Conservation (phyloP, 2,888 invertebrate genomes). For the Yponomeuta evonymella region DNA sequence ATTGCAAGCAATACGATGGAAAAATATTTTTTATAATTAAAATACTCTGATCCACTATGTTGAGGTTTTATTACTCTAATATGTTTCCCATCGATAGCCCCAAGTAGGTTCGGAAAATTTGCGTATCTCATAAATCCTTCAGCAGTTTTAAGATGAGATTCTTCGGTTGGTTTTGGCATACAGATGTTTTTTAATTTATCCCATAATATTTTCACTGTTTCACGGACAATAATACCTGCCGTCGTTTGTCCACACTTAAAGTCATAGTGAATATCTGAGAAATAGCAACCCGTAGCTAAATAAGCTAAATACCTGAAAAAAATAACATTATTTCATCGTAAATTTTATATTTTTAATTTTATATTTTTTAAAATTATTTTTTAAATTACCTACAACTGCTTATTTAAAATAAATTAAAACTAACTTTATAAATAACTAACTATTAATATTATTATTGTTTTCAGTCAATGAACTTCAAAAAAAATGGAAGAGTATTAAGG, state of each 20-base stretch:
- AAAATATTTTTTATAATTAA: slow-evolving; percentile 16
- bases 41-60: slow-evolving; percentile 17
- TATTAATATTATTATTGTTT: slow-evolving; percentile 8
- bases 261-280: slow-evolving; percentile 5
- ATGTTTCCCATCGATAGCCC: not conserved
- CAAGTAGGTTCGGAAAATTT: slow-evolving; percentile 13
- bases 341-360: too few relatives aligned
- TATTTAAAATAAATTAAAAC: too few relatives aligned
- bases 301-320: slow-evolving; percentile 7
- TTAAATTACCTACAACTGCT: too few relatives aligned
- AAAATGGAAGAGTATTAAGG: slow-evolving; percentile 15
- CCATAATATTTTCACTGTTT: slow-evolving; percentile 4
- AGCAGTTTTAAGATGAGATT: slow-evolving; percentile 10
- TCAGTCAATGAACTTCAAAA: not conserved
- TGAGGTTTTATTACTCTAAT: not conserved
- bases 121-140: slow-evolving; percentile 4
- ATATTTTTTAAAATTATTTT: too few relatives aligned
- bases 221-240: slow-evolving; percentile 1
- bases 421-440: not conserved
- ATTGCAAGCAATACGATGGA: slow-evolving; percentile 13
- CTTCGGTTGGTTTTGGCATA: slow-evolving; percentile 11
- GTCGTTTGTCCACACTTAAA: slow-evolving; percentile 11
- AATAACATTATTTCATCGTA: not conserved
- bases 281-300: slow-evolving; percentile 6
- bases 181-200: slow-evolving; percentile 11